Conservation (phyloP, 2,797 vertebrate species). For the Neoniphon sammara region DNA sequence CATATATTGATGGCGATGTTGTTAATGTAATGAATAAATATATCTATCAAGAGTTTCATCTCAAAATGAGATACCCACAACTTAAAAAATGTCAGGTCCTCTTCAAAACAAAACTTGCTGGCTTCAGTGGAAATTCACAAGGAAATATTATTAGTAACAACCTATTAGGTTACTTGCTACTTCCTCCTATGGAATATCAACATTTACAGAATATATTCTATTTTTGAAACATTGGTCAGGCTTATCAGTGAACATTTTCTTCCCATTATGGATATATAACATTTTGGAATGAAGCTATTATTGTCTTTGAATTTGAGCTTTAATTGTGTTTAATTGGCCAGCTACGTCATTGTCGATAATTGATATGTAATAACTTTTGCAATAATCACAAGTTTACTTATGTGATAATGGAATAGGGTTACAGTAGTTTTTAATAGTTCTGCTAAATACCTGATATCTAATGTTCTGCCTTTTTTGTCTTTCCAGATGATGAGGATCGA, state of each 20-base stretch:
- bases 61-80: not conserved
- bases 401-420: not conserved
- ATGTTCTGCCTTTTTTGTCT: conserved; percentile 24
- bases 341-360: not conserved
- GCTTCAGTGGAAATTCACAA: not conserved
- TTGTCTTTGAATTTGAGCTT: not conserved
- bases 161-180: too few relatives aligned
- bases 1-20: conserved; percentile 1
- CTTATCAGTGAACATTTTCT: too few relatives aligned
- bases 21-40: not conserved
- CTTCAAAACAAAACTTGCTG: not conserved
- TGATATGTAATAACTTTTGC: not conserved
- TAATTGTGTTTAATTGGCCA: not conserved
- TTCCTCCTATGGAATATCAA: too few relatives aligned
- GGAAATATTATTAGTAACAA: not conserved
- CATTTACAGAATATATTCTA: too few relatives aligned
- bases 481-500: conserved; percentile 93
- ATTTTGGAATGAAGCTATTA: not conserved
- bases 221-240: too few relatives aligned
- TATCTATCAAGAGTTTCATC: not conserved
- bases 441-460: conserved; percentile 17
- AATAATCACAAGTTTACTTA: not conserved
- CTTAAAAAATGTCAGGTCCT: not conserved
- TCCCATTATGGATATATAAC: not conserved
- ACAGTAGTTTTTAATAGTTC: not conserved